Percentiles rank a stretch among this genome's conserved stretches.
phyloP scores from a whole-genome alignment of 2,888 invertebrate species.

The Caenorhabditis sinica region DNA sequence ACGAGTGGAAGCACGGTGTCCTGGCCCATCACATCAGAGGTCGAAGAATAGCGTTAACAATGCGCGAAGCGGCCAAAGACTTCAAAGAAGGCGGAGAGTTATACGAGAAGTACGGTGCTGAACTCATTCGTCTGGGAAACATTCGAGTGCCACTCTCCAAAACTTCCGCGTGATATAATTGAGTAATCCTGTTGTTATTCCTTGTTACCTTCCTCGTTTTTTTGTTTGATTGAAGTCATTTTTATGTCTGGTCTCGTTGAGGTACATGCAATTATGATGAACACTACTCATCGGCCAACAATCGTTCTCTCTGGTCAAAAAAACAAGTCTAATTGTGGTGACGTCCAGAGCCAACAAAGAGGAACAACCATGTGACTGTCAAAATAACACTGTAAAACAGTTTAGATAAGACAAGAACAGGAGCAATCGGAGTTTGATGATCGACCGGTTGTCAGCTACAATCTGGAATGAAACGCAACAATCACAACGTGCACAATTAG shows the following conservation, averaged over 20 bases:
- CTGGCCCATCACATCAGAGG: conserved; percentile 90
- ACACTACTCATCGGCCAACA: conserved; percentile 36
- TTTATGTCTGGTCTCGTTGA: conserved; percentile 26
- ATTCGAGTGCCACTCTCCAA: conserved; percentile 66
- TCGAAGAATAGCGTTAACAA: conserved; percentile 94
- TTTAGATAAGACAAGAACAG: conserved; percentile 17
- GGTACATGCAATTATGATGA: conserved; percentile 50
- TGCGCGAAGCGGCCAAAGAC: conserved; percentile 90
- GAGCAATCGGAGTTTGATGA: conserved; percentile 27
- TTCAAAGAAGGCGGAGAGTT: conserved; percentile 79
- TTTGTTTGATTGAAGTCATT: conserved; percentile 30
- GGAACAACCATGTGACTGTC: conserved; percentile 21
- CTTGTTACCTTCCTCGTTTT: conserved; percentile 14
- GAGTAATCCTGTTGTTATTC: conserved; percentile 18
- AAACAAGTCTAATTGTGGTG: conserved; percentile 45
- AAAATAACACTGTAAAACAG: background rate
- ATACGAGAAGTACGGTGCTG: conserved; percentile 81
- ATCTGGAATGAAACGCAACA: conserved; percentile 1
- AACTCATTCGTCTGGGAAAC: conserved; percentile 77
- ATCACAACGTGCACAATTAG: background rate
- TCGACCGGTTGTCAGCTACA: conserved; percentile 15
- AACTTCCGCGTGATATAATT: conserved; percentile 33
- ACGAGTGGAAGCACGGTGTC: conserved; percentile 95
- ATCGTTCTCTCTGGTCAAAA: conserved; percentile 19
- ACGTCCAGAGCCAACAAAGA: conserved; percentile 7